These are phyloP conservation scores for Liasis olivaceus DNA, from an alignment of 2,797 vertebrate species.

Conservation along the genomic window DNA sequence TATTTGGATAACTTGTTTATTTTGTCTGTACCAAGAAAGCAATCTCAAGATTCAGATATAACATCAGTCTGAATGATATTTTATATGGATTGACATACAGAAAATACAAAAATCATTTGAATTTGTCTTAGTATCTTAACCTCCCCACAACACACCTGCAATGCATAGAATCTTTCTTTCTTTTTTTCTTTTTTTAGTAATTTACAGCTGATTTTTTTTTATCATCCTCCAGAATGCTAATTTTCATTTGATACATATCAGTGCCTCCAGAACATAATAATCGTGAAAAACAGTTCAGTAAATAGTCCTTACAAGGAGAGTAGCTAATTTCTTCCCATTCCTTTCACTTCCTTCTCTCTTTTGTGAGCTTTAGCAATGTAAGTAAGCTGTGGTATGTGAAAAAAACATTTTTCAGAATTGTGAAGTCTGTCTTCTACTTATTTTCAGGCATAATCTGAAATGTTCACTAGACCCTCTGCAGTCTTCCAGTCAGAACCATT, in stretches of 20 bases:
- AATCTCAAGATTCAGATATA: not conserved
- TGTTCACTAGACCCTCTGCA: constrained; percentile 66
- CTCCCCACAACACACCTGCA: constrained; percentile 34
- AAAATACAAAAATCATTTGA: constrained; percentile 22
- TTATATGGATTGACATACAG: not conserved
- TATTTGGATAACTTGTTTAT: not conserved
- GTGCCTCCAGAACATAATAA: constrained; percentile 55
- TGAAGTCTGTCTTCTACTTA: constrained; percentile 72
- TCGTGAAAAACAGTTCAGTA: constrained; percentile 59
- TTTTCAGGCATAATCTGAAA: constrained; percentile 72
- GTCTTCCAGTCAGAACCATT: constrained; percentile 73
- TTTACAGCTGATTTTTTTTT: constrained; percentile 53
- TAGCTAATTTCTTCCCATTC: constrained; percentile 45
- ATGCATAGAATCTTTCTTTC: not conserved
- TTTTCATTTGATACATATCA: constrained; percentile 49
- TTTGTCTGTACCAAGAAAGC: not conserved
- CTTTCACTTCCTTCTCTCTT: constrained; percentile 49
- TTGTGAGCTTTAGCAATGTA: constrained; percentile 70
- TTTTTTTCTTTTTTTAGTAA: constrained; percentile 19
- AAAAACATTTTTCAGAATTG: constrained; percentile 65
- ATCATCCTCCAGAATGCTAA: constrained; percentile 38
- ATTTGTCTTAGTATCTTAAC: constrained; percentile 42
- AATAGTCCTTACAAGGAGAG: constrained; percentile 56
- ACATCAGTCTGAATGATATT: not conserved
- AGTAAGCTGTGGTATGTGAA: constrained; percentile 69